Base-by-base conservation (phyloP, 2,888 invertebrate species). In the Pseudanteris insignis region DNA sequence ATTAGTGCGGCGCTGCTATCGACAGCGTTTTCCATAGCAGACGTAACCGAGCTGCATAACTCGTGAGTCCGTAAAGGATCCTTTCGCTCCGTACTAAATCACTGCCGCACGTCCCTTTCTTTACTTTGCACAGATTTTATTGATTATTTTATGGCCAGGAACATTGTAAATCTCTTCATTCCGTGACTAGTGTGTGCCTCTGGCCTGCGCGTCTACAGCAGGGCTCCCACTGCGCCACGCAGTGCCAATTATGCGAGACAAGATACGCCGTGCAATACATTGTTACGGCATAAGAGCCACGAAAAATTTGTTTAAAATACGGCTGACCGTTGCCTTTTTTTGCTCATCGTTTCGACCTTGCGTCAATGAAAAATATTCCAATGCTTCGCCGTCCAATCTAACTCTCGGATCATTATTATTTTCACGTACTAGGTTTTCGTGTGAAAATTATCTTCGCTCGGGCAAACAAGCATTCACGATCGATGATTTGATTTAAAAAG, bases 141-240 rank as follows among this genome's bases (percentile, higher is more conserved):
- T 78, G 78, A 78, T 78, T 78, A 78, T 78, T 78, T 78, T 78
- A 78, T 72, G 75, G 72, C 72, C 74, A 68, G 68, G 75, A 77
- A 77, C 76, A 78, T 74, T 77, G 78, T 78, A 78, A 78, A 78
- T 78, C 78, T 78, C 76, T 77, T 76, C 73, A 77, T 77, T 69
- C 72, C 65, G 68, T 67, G 68, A 69, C 68, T 63, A 62, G 62
- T 62, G 69, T 65, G 64, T 67, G 67, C 69, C 70, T 68, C 67
- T 53, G 69, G 67, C 67, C 51, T 61, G 63, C 58, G 57, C 54
- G 44, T 65, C 63, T 58, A 58, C 62, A 40, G 63, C 30, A 26
- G 55, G 37, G 48, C 50, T 44, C 54, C 67, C 69, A 55, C 60
- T 60, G 60, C 25, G 60, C 40, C 65, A 67, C 60, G 67, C 70